These are phyloP conservation scores for Charadrius vociferus DNA, from an alignment of 2,113 vertebrate species.

Conservation along the genomic window DNA sequence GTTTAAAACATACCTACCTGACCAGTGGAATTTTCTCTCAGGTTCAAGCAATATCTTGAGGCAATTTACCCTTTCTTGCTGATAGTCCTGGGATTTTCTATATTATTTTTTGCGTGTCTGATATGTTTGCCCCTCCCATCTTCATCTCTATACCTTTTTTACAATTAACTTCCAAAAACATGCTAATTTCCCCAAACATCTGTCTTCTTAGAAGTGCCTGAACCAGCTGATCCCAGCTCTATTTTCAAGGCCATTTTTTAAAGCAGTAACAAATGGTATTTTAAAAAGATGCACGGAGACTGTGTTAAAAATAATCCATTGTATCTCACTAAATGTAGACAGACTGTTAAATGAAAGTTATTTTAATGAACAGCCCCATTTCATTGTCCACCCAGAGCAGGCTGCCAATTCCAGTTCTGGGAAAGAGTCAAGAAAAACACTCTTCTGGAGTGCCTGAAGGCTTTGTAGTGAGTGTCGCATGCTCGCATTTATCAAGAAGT, in stretches of 20 bases:
- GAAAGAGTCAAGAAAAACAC: slow-evolving; percentile 75
- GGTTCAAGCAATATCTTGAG: neutral
- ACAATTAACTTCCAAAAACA: neutral
- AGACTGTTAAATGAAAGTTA: slow-evolving; percentile 64
- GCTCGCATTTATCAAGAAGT: slow-evolving; percentile 60
- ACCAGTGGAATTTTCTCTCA: neutral
- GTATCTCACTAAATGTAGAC: slow-evolving; percentile 57
- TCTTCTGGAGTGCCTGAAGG: slow-evolving; percentile 31
- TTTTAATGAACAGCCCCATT: slow-evolving; percentile 65
- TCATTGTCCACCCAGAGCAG: slow-evolving; percentile 68
- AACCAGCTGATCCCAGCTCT: neutral
- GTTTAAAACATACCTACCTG: neutral
- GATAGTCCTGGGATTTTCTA: neutral
- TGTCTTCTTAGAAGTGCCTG: neutral
- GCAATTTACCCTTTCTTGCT: neutral
- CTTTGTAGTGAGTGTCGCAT: neutral
- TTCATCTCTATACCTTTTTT: neutral
- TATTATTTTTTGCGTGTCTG: neutral
- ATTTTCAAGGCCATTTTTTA: neutral
- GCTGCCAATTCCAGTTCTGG: slow-evolving; percentile 72
- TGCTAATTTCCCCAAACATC: neutral
- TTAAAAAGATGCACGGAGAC: neutral
- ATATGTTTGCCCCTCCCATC: neutral
- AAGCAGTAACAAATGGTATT: neutral
- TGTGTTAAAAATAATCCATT: slow-evolving; percentile 75